A percentile compares a stretch with the other conserved stretches of the same genome.
phyloP scores from a whole-genome alignment of 2,797 vertebrate genomes.

The Notamacropus eugenii region DNA sequence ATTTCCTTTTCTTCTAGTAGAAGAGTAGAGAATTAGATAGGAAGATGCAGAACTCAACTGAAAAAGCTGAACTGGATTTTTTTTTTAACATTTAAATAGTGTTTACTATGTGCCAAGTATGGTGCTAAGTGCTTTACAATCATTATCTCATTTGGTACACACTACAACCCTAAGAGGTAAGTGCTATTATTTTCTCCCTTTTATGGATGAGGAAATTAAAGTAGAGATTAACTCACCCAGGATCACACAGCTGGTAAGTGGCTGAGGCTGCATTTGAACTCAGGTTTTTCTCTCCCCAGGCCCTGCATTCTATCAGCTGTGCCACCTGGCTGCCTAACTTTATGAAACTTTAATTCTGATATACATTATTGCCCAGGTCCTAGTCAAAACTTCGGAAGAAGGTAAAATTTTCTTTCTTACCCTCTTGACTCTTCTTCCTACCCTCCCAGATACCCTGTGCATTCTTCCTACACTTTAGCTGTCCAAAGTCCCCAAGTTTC shows the following conservation, averaged over 20 bases:
- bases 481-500: background rate
- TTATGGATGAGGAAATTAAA: background rate
- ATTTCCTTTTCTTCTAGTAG: background rate
- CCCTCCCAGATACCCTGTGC: background rate
- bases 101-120: background rate
- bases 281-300: background rate
- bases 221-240: background rate
- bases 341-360: background rate
- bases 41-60: background rate
- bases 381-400: constrained; percentile 28
- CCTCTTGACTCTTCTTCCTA: background rate
- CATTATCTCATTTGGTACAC: background rate
- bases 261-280: background rate
- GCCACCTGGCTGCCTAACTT: background rate
- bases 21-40: background rate
- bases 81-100: background rate
- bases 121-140: background rate
- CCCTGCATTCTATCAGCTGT: background rate
- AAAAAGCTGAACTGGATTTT: background rate
- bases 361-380: background rate
- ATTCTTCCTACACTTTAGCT: background rate
- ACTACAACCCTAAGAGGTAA: background rate
- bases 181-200: background rate
- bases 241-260: background rate
- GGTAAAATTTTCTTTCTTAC: background rate